These are phyloP conservation scores for Podarcis raffonei DNA, from an alignment of 2,113 vertebrate genomes.

Conservation along the genomic window DNA sequence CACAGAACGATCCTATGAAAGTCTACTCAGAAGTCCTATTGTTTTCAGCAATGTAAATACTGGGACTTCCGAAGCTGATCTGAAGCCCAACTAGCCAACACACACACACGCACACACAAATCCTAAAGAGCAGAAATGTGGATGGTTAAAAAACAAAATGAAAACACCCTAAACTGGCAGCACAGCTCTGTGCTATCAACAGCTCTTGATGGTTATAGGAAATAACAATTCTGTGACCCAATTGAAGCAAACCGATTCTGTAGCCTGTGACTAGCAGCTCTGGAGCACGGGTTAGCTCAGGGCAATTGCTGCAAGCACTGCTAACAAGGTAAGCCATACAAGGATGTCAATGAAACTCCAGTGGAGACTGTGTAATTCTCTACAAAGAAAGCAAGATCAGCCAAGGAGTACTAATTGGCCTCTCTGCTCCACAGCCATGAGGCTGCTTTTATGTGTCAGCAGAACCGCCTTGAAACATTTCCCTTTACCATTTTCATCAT, in stretches of 20 bases:
- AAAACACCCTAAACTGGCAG: neutral
- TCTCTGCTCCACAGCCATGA: neutral
- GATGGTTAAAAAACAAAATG: neutral
- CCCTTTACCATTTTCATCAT: neutral
- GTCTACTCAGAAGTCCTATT: too few species aligned
- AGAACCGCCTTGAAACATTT: neutral
- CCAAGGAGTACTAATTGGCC: neutral
- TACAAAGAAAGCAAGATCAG: conserved; percentile 1
- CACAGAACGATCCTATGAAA: too few species aligned
- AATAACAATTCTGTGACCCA: conserved; percentile 13
- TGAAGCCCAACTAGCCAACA: neutral
- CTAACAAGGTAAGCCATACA: neutral
- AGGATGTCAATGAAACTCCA: neutral
- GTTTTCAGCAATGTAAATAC: neutral
- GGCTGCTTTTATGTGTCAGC: neutral
- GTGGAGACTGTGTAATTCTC: neutral
- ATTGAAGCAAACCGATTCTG: neutral
- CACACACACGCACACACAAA: neutral
- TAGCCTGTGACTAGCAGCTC: neutral
- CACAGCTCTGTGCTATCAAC: neutral
- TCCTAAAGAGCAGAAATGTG: neutral
- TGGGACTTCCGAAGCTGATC: neutral
- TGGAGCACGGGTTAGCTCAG: neutral
- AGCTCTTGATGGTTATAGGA: neutral
- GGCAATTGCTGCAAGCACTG: conserved; percentile 16